Evolutionary conservation across 2,797 vertebrate genomes (phyloP).

Genomic region (Thripadectes ignobilis): DNA sequence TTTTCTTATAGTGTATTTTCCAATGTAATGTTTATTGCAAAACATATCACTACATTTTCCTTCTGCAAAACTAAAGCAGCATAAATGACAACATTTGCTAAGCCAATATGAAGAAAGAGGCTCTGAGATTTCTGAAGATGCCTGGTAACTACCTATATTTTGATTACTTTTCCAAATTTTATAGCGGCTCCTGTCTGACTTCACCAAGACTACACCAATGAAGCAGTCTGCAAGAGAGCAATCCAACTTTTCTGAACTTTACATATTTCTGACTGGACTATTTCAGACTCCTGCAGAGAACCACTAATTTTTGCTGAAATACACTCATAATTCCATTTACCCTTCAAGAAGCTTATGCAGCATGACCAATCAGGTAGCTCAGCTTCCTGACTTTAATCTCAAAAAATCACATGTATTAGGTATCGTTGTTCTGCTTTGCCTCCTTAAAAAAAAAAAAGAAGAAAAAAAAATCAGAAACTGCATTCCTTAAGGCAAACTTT

Average conservation of each 20-base stretch:
- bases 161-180: not conserved
- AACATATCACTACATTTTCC: not conserved
- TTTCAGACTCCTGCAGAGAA: not conserved
- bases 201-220: not conserved
- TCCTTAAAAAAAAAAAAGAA: not conserved
- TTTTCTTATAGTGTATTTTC: not conserved
- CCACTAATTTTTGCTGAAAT: not conserved
- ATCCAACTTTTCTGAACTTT: not conserved
- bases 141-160: not conserved
- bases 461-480: not conserved
- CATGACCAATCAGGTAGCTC: not conserved
- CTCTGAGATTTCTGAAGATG: not conserved
- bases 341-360: not conserved
- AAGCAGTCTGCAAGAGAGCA: not conserved
- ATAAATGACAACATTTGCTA: not conserved
- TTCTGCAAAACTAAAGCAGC: not conserved
- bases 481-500: not conserved
- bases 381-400: not conserved
- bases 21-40: not conserved
- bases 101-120: not conserved
- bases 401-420: not conserved
- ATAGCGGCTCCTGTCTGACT: not conserved
- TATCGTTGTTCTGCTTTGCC: not conserved
- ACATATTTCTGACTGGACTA: not conserved
- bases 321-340: not conserved